Evolutionary conservation across 2,888 invertebrate species (phyloP).

Genomic region (Calliopum simillimum): DNA sequence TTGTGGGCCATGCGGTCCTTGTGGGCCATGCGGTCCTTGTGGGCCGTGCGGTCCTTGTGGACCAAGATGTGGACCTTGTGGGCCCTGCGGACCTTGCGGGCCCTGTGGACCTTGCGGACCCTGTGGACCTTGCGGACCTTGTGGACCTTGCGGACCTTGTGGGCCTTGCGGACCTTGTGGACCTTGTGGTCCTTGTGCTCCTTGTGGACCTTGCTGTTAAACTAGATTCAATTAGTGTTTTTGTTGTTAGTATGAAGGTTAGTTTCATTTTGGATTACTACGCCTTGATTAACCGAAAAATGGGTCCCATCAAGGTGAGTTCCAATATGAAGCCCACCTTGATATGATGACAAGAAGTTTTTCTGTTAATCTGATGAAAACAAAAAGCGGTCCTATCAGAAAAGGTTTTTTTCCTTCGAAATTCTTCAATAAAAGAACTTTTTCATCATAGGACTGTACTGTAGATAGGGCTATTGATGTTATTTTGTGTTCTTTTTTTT

Average conservation of each 20-base stretch:
- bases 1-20: slow-evolving; percentile 52
- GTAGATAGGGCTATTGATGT: background rate
- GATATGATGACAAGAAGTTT: slow-evolving; percentile 43
- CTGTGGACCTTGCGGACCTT: slow-evolving; percentile 50
- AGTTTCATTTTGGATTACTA: slow-evolving; percentile 54
- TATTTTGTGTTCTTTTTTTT: background rate
- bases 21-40: slow-evolving; percentile 50
- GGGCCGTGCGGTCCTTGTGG: slow-evolving; percentile 52
- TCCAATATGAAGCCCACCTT: slow-evolving; percentile 55
- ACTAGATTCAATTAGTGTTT: slow-evolving; percentile 14
- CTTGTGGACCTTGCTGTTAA: slow-evolving; percentile 48
- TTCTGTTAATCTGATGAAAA: slow-evolving; percentile 11
- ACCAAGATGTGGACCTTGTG: slow-evolving; percentile 49
- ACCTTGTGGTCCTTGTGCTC: slow-evolving; percentile 47
- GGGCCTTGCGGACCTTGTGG: slow-evolving; percentile 51
- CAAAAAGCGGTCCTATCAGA: background rate
- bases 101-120: slow-evolving; percentile 51
- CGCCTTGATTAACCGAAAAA: slow-evolving; percentile 53
- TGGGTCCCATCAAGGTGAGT: slow-evolving; percentile 52
- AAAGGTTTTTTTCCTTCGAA: slow-evolving; percentile 10
- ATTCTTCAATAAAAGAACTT: too few relatives aligned
- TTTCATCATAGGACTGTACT: background rate
- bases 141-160: slow-evolving; percentile 51
- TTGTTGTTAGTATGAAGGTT: slow-evolving; percentile 52
- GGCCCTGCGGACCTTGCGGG: slow-evolving; percentile 53